phyloP scores from a whole-genome alignment of 2,797 vertebrate species.

The Lagodon rhomboides region DNA sequence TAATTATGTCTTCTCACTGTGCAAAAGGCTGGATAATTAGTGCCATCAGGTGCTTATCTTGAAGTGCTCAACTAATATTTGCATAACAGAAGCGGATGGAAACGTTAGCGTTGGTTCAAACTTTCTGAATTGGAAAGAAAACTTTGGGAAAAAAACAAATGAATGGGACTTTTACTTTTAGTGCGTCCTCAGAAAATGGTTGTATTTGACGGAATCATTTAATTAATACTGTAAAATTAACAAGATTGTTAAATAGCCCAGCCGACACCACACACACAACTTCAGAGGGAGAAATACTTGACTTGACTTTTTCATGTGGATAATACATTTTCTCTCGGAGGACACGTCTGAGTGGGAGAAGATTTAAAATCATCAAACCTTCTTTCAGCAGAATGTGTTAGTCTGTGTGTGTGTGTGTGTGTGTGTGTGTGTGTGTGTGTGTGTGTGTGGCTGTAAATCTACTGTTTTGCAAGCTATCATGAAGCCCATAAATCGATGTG shows the following conservation, averaged over 20 bases:
- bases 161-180: neutral
- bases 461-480: neutral
- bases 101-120: neutral
- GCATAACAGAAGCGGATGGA: neutral
- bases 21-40: neutral
- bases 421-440: neutral
- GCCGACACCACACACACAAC: constrained; percentile 2
- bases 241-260: neutral
- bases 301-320: constrained; percentile 30
- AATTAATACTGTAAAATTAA: neutral
- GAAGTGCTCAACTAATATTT: too few relatives aligned
- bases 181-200: neutral
- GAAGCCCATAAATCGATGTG: neutral
- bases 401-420: neutral
- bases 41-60: neutral
- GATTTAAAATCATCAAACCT: constrained; percentile 39
- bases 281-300: constrained; percentile 19
- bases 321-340: constrained; percentile 32
- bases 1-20: neutral
- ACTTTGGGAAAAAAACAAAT: neutral
- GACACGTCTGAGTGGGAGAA: constrained; percentile 38
- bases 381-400: constrained; percentile 19
- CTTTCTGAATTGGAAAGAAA: neutral
- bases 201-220: neutral
- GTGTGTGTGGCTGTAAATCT: constrained; percentile 25